A percentile compares a stretch with the other conserved stretches of the same genome.
phyloP scores from a whole-genome alignment of 2,113 vertebrate genomes.

The Notarius quadriscutis region DNA sequence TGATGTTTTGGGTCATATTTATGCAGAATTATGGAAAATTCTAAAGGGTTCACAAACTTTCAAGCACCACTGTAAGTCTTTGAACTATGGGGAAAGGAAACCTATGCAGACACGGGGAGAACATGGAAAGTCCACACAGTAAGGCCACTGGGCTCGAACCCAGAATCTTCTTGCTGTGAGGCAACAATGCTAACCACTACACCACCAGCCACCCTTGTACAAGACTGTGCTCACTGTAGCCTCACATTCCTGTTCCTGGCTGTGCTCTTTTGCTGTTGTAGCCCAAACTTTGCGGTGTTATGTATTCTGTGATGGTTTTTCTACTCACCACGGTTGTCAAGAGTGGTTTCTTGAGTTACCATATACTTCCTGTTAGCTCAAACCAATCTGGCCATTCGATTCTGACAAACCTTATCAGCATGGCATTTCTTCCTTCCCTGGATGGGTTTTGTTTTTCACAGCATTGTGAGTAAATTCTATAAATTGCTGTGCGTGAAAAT shows the following conservation, averaged over 20 bases:
- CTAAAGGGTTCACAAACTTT: no score
- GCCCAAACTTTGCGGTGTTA: background rate
- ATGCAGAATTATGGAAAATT: no score
- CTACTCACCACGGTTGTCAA: background rate
- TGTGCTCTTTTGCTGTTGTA: background rate
- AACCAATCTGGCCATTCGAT: background rate
- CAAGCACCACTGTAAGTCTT: no score
- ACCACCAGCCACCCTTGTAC: background rate
- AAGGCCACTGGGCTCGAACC: no score
- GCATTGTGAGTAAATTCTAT: background rate
- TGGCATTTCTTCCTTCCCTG: background rate
- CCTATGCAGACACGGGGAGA: no score
- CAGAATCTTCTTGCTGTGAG: no score
- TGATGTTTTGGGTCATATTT: no score
- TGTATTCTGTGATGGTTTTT: background rate
- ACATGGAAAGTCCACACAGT: no score
- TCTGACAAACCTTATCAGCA: background rate
- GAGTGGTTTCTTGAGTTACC: background rate
- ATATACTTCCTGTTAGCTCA: background rate
- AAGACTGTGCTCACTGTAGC: background rate
- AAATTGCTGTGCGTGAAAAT: background rate
- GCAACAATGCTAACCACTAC: no score
- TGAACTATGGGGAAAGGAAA: no score
- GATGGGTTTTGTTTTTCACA: background rate
- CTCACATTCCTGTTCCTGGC: background rate